Evolutionary conservation across 2,888 invertebrate species (phyloP).

Genomic region (Bombylius major): DNA sequence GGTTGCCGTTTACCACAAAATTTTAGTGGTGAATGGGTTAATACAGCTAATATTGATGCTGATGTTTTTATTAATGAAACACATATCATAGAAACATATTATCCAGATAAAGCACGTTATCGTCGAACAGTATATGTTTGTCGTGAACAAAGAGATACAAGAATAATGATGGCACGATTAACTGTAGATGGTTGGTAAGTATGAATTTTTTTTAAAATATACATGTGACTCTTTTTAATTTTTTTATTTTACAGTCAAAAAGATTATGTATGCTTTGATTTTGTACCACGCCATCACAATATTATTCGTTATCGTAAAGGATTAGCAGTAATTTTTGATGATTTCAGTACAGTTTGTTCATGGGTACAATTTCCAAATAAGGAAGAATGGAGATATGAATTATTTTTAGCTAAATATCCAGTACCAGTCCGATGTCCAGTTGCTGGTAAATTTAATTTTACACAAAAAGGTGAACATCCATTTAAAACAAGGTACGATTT

Average conservation of each 20-base stretch:
- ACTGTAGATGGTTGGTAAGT: conserved; percentile 70
- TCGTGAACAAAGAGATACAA: conserved; percentile 76
- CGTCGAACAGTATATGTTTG: conserved; percentile 88
- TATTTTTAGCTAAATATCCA: conserved; percentile 73
- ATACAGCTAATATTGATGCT: conserved; percentile 93
- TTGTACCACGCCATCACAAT: conserved; percentile 91
- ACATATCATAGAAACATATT: conserved; percentile 90
- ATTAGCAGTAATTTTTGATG: conserved; percentile 75
- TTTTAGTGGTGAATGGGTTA: conserved; percentile 91
- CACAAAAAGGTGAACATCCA: conserved; percentile 76
- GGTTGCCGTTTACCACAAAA: conserved; percentile 88
- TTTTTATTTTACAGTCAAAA: conserved; percentile 58
- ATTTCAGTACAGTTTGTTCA: conserved; percentile 86
- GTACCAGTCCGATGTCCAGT: conserved; percentile 89
- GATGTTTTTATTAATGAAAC: conserved; percentile 90
- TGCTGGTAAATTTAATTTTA: conserved; percentile 91
- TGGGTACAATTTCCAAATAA: conserved; percentile 85
- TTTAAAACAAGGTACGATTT: conserved; percentile 59
- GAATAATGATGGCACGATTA: conserved; percentile 91
- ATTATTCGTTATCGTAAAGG: conserved; percentile 83
- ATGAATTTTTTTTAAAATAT: not conserved
- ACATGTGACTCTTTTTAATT: not conserved
- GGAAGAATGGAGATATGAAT: conserved; percentile 75
- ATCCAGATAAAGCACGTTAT: conserved; percentile 82
- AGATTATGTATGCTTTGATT: conserved; percentile 94